Base-by-base conservation (phyloP, 1,140 invertebrate genomes). In the Heliconius hermathena region DNA sequence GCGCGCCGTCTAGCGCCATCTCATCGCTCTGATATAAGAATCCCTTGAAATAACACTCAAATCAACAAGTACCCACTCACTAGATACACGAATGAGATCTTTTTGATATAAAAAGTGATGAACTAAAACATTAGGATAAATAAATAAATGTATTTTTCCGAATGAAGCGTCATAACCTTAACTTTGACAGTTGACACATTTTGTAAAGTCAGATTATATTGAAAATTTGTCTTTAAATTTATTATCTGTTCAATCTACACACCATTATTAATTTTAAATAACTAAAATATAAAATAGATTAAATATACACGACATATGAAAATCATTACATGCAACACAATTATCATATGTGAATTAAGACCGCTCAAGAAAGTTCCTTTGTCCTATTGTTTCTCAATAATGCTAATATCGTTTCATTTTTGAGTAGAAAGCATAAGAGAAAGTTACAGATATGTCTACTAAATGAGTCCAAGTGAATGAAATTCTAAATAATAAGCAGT, bases 381-480 rank as follows among this genome's bases (percentile, higher is more conserved):
- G 79, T 81, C 70, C 60, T 77, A 76, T 71, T 77, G 77, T 81
- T 81, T 74, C 60, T 71, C 71, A 78, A 83, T 78, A 80, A 83
- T 80, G 73, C 57, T 75, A 70, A 78, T 77, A 73, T n/a, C 41
- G 80, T 52, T 52, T 76, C 74, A 77, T 76, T 82, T 81, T 79
- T 73, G 71, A 80, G 80, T 82, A 81, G 81, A 84, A 84, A 82
- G 81, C 71, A 73, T 46, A 3, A 70, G 83, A n/a, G 83, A 84
- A 84, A 84, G 81, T 54, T 54, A 73, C 46, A 75, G 66, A 33
- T 74, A 66, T 22, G 54, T 57, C 20, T n/a, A 18, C 26, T 66
- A 66, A 26, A 66, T 66, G 22, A 26, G 22, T 18, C 11, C 22
- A 66, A 13, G 60, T 60, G 11, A 60, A 8, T 66, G 22, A 66